Evolutionary conservation across 2,888 invertebrate species (phyloP), one percentile per base, ranked within the genome.

Genomic region (Tipula vernalis): DNA sequence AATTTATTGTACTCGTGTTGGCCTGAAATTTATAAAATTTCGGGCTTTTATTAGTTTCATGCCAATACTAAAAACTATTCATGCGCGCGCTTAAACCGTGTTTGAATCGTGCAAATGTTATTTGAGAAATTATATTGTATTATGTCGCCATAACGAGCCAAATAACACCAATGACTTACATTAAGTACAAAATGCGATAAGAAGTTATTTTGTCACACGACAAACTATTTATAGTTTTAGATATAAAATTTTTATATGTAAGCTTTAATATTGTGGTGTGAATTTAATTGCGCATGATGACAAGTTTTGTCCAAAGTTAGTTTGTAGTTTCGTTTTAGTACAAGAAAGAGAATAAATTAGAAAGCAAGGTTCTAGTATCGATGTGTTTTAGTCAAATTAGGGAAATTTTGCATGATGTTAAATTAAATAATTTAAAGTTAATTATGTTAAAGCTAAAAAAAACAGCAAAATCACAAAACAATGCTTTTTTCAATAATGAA

Each of bases 1-100:
- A 94, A 90, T 95, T 95, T 0, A 95, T 95, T 36, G 94, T 94
- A 2, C 92, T 92, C 0, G 91, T 92, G 86, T 92, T 92, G n/a
- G 92, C 92, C 88, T 91, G 88, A 42, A 83, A 87, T 39, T 39
- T 12, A 3, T 51, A 51, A 51, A 10, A 28, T 71, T 10, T 5
- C 3, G 3, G 12, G 18, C 2, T 57, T 57, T 5, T 5, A 15
- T 71, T 71, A 71, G 28, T 28, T 71, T 10, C 18, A 28, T 28
- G 71, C 18, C 2, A 28, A 0, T 28, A 28, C 2, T 28, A 28
- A 10, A 10, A 71, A 10, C 3, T 71, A 28, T 28, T 71, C 71
- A 71, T 71, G 71, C 71, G 10, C 28, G 71, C 71, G 10, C 28
- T 71, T 71, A 71, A 28, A 10, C 3, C 10, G 71, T 28, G 51